Base-by-base conservation (phyloP, 2,113 vertebrate species). In the Percina caprodes region DNA sequence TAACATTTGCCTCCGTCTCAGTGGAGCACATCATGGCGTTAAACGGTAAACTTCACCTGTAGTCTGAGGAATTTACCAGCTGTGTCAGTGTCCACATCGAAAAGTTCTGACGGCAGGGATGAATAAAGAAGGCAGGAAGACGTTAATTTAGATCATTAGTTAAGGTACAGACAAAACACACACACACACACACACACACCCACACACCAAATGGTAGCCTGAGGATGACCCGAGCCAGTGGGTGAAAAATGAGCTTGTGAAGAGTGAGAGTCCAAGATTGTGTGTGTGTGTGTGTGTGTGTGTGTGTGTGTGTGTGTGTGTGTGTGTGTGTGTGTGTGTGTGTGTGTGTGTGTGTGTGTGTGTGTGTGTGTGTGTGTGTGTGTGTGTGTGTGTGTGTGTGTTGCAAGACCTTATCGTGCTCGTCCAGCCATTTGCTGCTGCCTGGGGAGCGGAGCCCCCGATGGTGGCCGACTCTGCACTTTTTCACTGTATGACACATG, bases 211-310 rank as follows among this genome's bases (percentile, higher is more conserved):
- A 65, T 45, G 70, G n/a, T 76, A 51, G 83, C 86, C 76, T 4
- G 63, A 85, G 80, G 70, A 83, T 7, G 73, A 56, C 33, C 45
- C 5, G 49, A 73, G 77, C 71, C 60, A 21, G 24, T 39, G 82
- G 74, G 55, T 90, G 86, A 94, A 72, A 91, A 92, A 91, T 87
- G 83, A 85, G 77, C 63, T 51, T 18, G 60, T 72, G 77, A 68
- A 74, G 69, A 66, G 52, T 33, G 81, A 77, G 77, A 61, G 77
- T 80, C 68, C 65, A 66, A 84, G n/a, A n/a, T n/a, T 85, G 90
- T 92, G 83, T 26, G 54, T 76, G 0, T 51, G 24, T 63, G 48
- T n/a, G 4, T 35, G 42, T 54, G 4, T 15, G 8, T 49, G n/a
- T 24, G 52, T 23, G 42, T 33, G 55, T 35, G 35, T 15, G 6